phyloP scores from a whole-genome alignment of 37 sponge, comb jelly and placozoan genomes.

The Aplysina aerophoba region DNA sequence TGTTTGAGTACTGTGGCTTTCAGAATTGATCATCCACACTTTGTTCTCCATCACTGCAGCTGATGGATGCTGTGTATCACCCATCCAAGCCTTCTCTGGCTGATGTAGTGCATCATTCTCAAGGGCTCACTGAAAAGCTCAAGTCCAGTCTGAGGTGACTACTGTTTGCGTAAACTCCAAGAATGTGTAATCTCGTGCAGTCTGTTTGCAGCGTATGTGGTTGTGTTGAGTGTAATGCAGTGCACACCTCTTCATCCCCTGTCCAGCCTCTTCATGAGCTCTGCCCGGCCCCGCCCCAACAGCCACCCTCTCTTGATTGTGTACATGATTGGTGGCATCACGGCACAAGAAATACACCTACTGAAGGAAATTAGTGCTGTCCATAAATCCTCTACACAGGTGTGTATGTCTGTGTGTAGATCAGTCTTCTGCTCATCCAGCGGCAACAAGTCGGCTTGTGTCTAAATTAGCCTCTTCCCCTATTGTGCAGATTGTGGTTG shows the following conservation, averaged over 20 bases:
- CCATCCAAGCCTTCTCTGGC: slow-evolving; percentile 52
- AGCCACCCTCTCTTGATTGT: slow-evolving; percentile 55
- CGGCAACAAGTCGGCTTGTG: background rate
- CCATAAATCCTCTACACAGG: slow-evolving; percentile 37
- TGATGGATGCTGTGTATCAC: slow-evolving; percentile 54
- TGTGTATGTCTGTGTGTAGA: background rate
- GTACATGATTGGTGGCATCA: slow-evolving; percentile 75
- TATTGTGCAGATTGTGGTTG: background rate
- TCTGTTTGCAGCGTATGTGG: background rate
- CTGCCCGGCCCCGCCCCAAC: slow-evolving; percentile 57
- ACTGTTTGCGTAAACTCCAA: background rate
- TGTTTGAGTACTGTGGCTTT: slow-evolving; percentile 17
- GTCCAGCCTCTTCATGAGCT: slow-evolving; percentile 75
- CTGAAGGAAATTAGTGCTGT: slow-evolving; percentile 38
- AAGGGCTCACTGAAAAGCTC: slow-evolving; percentile 45
- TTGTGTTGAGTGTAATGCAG: background rate
- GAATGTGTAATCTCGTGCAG: too few relatives aligned
- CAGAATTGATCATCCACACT: background rate
- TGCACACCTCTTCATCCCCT: background rate
- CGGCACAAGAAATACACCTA: slow-evolving; percentile 41
- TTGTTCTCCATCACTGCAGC: background rate
- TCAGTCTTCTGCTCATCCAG: background rate
- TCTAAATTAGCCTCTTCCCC: background rate
- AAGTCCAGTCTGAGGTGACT: slow-evolving; percentile 67
- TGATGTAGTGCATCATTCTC: slow-evolving; percentile 66